Percentiles rank a stretch among this genome's conserved stretches.
Conservation (phyloP, 2,797 vertebrate species). For the Anomalospiza imberbis region DNA sequence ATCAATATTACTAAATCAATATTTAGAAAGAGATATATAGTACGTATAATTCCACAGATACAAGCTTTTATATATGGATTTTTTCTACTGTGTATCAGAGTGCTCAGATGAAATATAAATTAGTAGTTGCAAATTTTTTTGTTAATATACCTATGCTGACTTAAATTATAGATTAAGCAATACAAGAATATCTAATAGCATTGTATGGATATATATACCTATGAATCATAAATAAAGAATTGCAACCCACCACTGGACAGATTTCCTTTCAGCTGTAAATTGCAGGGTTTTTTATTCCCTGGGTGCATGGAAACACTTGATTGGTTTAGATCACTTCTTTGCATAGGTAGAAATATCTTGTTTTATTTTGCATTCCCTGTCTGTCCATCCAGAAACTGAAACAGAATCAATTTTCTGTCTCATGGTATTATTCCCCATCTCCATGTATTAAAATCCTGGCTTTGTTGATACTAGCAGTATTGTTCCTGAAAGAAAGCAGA, state of each 20-base stretch:
- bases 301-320: not conserved
- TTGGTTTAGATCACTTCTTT: not conserved
- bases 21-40: conserved; percentile 54
- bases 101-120: conserved; percentile 56
- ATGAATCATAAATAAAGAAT: conserved; percentile 71
- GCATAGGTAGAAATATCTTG: not conserved
- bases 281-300: not conserved
- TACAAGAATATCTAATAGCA: conserved; percentile 61
- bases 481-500: not conserved
- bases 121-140: conserved; percentile 32
- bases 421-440: not conserved
- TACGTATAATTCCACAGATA: conserved; percentile 57
- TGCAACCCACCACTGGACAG: not conserved
- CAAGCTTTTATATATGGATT: conserved; percentile 70
- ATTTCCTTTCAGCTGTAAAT: not conserved
- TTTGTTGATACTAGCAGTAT: not conserved
- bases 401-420: not conserved
- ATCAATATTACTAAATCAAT: conserved; percentile 32
- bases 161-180: conserved; percentile 58
- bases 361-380: not conserved
- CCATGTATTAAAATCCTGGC: not conserved
- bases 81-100: conserved; percentile 68
- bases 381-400: not conserved
- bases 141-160: conserved; percentile 48
- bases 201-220: conserved; percentile 27